These are phyloP conservation scores for Cryptus viduatorius DNA, from an alignment of 2,888 invertebrate genomes.

Conservation along the genomic window DNA sequence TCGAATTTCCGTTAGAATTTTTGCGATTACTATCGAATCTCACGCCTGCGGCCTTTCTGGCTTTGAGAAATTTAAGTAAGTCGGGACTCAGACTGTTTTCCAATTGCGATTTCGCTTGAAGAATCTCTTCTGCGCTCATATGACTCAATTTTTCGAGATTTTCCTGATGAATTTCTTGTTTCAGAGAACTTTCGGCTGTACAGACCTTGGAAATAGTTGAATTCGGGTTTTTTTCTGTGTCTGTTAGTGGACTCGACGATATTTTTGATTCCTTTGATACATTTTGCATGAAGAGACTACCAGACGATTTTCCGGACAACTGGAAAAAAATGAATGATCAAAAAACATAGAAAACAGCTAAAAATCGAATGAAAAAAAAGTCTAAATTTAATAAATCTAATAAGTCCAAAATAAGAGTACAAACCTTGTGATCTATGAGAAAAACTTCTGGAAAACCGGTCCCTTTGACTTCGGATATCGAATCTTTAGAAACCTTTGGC, in stretches of 20 bases:
- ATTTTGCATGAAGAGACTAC: slow-evolving; percentile 79
- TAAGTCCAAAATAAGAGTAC: background rate
- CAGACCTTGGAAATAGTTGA: background rate
- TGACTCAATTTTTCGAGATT: slow-evolving; percentile 89
- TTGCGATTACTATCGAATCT: background rate
- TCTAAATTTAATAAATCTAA: no score
- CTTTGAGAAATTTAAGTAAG: slow-evolving; percentile 88
- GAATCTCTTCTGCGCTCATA: slow-evolving; percentile 91
- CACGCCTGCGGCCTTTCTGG: slow-evolving; percentile 81
- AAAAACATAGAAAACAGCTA: background rate
- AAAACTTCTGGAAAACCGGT: slow-evolving; percentile 82
- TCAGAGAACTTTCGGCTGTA: slow-evolving; percentile 80
- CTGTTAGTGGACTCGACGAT: background rate
- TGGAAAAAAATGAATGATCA: slow-evolving; percentile 55
- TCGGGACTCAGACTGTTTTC: slow-evolving; percentile 89
- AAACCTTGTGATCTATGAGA: slow-evolving; percentile 64
- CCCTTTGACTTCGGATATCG: slow-evolving; percentile 31
- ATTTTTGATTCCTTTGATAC: slow-evolving; percentile 45
- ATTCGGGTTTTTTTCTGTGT: background rate
- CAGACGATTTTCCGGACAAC: slow-evolving; percentile 59
- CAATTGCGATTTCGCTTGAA: slow-evolving; percentile 90
- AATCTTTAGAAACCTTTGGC: slow-evolving; percentile 34
- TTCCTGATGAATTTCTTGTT: slow-evolving; percentile 89
- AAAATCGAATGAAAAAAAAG: no score
- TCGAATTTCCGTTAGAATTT: slow-evolving; percentile 13